A percentile compares a stretch with the other conserved stretches of the same genome.
phyloP scores from a whole-genome alignment of 2,888 invertebrate genomes.

The Cephonodes hylas region DNA sequence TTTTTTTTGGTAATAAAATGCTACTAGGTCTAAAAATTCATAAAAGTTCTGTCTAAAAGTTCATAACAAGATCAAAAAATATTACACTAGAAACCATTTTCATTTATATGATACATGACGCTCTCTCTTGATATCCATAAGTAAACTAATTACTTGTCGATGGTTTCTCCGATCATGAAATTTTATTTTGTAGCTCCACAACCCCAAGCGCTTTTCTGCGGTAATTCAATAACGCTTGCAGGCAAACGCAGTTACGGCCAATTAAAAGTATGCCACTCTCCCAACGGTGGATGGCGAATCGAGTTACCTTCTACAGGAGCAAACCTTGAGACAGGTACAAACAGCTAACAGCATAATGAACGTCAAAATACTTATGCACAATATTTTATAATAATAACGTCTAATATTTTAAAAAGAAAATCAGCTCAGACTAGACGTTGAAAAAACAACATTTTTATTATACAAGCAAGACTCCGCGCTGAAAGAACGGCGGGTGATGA shows the following conservation, averaged over 20 bases:
- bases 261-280: conserved; percentile 78
- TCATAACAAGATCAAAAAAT: neutral
- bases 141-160: conserved; percentile 7
- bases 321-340: conserved; percentile 58
- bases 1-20: too few species aligned
- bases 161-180: conserved; percentile 20
- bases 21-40: too few species aligned
- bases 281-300: conserved; percentile 63
- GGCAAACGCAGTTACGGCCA: conserved; percentile 77
- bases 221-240: conserved; percentile 78
- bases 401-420: conserved; percentile 4
- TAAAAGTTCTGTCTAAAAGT: neutral
- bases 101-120: neutral
- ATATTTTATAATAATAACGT: conserved; percentile 4
- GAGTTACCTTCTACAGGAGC: conserved; percentile 60
- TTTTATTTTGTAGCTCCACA: conserved; percentile 50
- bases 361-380: neutral
- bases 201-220: conserved; percentile 55
- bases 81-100: neutral
- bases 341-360: conserved; percentile 48
- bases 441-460: neutral
- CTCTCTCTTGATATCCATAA: neutral
- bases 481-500: conserved; percentile 6
- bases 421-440: neutral
- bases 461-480: neutral